Evolutionary conservation across 23 tunicate genomes (phyloP).

Genomic region (Halocynthia aurantium): DNA sequence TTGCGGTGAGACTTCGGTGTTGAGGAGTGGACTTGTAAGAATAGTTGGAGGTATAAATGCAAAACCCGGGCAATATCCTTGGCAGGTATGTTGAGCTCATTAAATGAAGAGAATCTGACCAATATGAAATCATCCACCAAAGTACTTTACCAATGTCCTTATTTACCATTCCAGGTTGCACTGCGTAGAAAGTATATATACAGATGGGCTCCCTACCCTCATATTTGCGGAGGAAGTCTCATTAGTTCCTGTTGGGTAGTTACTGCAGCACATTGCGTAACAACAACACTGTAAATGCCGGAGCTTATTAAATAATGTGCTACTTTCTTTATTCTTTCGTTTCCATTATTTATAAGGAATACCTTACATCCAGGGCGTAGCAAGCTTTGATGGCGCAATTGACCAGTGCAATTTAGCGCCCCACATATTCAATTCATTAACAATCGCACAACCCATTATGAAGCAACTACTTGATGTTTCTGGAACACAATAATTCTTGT

Average conservation of each 20-base stretch:
- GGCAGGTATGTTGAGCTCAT: neutral
- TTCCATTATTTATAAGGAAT: too few species aligned
- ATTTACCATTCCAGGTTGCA: constrained; percentile 2
- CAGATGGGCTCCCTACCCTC: constrained; percentile 41
- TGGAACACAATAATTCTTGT: too few species aligned
- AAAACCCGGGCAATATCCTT: constrained; percentile 1
- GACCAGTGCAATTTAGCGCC: neutral
- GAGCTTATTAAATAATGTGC: too few species aligned
- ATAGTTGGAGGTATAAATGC: neutral
- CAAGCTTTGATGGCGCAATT: neutral
- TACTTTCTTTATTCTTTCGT: too few species aligned
- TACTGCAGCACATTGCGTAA: constrained; percentile 78
- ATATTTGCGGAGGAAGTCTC: constrained; percentile 66
- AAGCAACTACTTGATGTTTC: too few species aligned
- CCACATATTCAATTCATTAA: neutral
- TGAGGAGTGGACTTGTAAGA: neutral
- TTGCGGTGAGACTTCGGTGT: neutral
- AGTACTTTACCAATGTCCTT: neutral
- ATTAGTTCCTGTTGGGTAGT: constrained; percentile 59
- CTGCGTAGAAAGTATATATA: neutral
- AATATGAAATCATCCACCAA: neutral
- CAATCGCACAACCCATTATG: too few species aligned
- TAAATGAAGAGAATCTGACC: neutral
- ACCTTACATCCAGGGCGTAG: neutral
- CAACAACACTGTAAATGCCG: too few species aligned